Percentiles rank a stretch among this genome's conserved stretches.
Conservation (phyloP, 2,113 vertebrate species). For the Mustelus asterias region DNA sequence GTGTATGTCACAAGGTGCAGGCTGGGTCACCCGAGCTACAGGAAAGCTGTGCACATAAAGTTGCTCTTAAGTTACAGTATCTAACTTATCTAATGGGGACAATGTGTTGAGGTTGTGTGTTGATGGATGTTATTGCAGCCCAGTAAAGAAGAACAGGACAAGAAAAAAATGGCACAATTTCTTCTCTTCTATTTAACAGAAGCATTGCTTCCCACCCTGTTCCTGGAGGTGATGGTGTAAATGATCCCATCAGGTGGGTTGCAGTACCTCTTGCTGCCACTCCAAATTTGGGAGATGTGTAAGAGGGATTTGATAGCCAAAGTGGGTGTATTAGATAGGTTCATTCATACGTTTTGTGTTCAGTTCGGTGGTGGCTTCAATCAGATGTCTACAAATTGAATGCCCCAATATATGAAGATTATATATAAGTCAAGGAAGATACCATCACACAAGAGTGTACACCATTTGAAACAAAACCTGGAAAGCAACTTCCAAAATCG, state of each 20-base stretch:
- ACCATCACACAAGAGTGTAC: not conserved
- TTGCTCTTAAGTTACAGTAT: not conserved
- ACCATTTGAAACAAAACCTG: not conserved
- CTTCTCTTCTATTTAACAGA: not conserved
- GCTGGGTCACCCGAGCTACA: not conserved
- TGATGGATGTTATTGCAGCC: not conserved
- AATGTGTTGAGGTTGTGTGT: not conserved
- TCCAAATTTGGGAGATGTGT: not conserved
- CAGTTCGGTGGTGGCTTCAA: not conserved
- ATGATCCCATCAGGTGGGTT: not conserved
- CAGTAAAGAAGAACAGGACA: too few species aligned
- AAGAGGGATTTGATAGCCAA: not conserved
- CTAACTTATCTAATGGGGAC: not conserved
- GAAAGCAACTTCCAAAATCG: not conserved
- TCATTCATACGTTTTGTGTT: not conserved
- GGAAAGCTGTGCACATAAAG: not conserved
- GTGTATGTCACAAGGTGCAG: not conserved
- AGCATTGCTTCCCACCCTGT: not conserved
- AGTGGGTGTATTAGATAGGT: not conserved
- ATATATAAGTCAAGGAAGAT: not conserved
- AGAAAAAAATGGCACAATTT: not conserved
- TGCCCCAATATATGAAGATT: not conserved
- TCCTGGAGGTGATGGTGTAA: not conserved
- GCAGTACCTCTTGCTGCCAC: too few species aligned
- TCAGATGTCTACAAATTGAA: not conserved